Conservation (phyloP, 2,888 invertebrate species). For the Teleiodes luculella region DNA sequence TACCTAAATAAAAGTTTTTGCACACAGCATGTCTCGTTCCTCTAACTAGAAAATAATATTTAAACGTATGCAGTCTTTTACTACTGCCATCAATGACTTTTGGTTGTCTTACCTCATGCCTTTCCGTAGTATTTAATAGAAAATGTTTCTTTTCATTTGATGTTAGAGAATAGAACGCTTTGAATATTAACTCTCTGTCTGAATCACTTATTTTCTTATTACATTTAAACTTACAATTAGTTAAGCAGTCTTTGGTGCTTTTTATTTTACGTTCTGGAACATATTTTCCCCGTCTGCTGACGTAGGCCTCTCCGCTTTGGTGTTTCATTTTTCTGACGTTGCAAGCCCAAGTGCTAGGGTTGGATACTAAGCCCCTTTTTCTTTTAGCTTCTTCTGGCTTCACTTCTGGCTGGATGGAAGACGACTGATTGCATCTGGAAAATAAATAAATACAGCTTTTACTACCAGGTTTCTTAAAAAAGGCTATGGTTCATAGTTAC, state of each 20-base stretch:
- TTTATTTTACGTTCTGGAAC: slow-evolving; percentile 58
- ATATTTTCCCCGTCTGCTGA: slow-evolving; percentile 61
- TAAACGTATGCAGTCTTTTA: slow-evolving; percentile 60
- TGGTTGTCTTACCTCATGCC: slow-evolving; percentile 44
- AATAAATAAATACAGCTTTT: too few relatives aligned
- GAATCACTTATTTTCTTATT: slow-evolving; percentile 57
- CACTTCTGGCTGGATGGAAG: slow-evolving; percentile 15
- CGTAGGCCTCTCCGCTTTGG: slow-evolving; percentile 65
- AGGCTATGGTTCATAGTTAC: too few relatives aligned
- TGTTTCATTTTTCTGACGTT: slow-evolving; percentile 65
- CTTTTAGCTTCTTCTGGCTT: slow-evolving; percentile 18
- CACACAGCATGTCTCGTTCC: slow-evolving; percentile 58
- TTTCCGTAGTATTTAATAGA: slow-evolving; percentile 63
- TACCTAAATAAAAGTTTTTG: slow-evolving; percentile 70
- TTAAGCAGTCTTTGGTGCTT: slow-evolving; percentile 63
- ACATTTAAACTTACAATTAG: slow-evolving; percentile 63
- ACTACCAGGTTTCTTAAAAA: too few relatives aligned
- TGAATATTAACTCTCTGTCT: slow-evolving; percentile 63
- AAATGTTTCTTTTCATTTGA: slow-evolving; percentile 69
- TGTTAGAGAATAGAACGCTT: slow-evolving; percentile 64
- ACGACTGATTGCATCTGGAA: slow-evolving; percentile 45
- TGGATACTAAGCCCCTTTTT: slow-evolving; percentile 50
- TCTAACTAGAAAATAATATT: slow-evolving; percentile 63
- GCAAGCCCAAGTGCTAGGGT: slow-evolving; percentile 65
- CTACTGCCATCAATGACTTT: slow-evolving; percentile 34